A percentile compares a stretch with the other conserved stretches of the same genome.
phyloP scores from a whole-genome alignment of 2,888 invertebrate species.

The Leucophora obtusa region DNA sequence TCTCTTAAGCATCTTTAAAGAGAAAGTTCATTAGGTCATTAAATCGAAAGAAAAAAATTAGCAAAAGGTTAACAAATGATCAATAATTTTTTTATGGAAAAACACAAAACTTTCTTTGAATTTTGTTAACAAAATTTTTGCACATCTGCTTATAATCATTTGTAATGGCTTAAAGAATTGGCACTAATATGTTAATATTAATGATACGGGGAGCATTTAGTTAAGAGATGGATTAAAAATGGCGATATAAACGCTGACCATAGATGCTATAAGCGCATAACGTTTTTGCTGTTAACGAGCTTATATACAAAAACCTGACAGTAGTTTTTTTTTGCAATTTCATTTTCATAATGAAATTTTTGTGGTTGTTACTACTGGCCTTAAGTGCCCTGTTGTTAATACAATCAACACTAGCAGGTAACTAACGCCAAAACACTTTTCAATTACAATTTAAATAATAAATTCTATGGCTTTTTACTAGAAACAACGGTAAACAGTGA shows the following conservation, averaged over 20 bases:
- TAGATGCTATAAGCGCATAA: constrained; percentile 53
- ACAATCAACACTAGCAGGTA: constrained; percentile 51
- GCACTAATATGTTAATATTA: constrained; percentile 26
- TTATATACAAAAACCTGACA: constrained; percentile 19
- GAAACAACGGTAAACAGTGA: not conserved
- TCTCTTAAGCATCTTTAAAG: not conserved
- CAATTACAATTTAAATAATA: too few species aligned
- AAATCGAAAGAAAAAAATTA: not conserved
- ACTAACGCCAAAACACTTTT: not conserved
- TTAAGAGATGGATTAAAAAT: constrained; percentile 48
- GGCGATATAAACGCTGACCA: constrained; percentile 65
- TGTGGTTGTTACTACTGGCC: constrained; percentile 65
- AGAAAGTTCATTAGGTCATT: constrained; percentile 42
- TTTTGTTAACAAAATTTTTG: not conserved
- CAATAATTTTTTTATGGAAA: not conserved
- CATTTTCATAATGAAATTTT: constrained; percentile 60
- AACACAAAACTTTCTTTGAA: constrained; percentile 33
- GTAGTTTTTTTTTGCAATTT: constrained; percentile 4
- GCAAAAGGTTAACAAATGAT: not conserved
- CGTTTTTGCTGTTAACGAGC: constrained; percentile 60
- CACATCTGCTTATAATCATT: too few species aligned
- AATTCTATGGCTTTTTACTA: not conserved
- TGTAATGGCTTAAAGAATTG: constrained; percentile 1
- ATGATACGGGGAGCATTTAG: not conserved
- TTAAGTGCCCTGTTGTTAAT: constrained; percentile 65